These are phyloP conservation scores for Ascidia mentula DNA, from an alignment of 23 tunicate genomes.

Conservation along the genomic window DNA sequence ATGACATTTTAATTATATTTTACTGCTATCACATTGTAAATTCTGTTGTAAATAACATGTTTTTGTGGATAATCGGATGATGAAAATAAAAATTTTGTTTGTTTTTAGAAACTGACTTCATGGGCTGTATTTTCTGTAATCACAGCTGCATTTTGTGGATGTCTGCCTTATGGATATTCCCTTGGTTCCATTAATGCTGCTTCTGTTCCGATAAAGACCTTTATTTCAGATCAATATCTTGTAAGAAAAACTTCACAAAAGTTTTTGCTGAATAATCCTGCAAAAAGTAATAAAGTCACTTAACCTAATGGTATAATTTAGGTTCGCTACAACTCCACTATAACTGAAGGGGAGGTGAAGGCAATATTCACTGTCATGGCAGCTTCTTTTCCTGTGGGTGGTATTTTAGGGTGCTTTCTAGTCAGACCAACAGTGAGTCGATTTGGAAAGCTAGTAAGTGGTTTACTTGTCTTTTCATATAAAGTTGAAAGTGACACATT, in stretches of 20 bases:
- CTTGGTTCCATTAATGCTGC: conserved; percentile 25
- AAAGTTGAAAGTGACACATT: background rate
- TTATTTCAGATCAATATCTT: background rate
- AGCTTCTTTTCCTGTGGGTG: conserved; percentile 33
- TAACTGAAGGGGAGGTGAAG: background rate
- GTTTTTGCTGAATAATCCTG: background rate
- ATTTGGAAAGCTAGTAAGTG: conserved; percentile 12
- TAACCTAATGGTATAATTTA: background rate
- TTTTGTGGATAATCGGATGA: too few species aligned
- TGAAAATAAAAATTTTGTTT: too few species aligned
- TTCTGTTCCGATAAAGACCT: background rate
- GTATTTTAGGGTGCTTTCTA: conserved; percentile 17
- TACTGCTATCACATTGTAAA: too few species aligned
- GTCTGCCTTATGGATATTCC: conserved; percentile 13
- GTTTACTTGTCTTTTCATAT: background rate
- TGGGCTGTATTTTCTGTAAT: conserved; percentile 3
- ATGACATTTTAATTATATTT: too few species aligned
- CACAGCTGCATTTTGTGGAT: background rate
- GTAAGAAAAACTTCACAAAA: too few species aligned
- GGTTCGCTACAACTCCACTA: conserved; percentile 1
- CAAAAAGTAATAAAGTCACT: background rate
- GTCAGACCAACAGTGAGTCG: background rate
- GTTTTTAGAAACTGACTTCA: background rate
- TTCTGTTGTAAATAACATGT: too few species aligned
- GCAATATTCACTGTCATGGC: background rate